Evolutionary conservation across 1,140 invertebrate species (phyloP).

Genomic region (Camponotus floridanus): DNA sequence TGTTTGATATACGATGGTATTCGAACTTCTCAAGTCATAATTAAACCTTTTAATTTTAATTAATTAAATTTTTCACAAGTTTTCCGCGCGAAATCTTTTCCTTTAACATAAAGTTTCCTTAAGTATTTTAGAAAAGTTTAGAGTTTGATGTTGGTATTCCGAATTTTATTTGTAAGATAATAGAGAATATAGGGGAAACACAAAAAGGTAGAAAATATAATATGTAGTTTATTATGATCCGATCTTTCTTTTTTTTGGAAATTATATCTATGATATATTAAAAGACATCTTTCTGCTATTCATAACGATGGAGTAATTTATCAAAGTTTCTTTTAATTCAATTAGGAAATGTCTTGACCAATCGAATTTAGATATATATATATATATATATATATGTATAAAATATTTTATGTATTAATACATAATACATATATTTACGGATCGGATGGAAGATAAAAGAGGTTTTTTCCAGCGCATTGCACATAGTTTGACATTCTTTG

Average conservation of each 20-base stretch:
- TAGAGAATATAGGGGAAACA: slow-evolving; percentile 10
- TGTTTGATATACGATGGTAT: background rate
- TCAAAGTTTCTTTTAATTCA: slow-evolving; percentile 32
- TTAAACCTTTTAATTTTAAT: slow-evolving; percentile 47
- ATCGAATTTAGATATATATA: slow-evolving; percentile 14
- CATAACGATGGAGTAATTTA: background rate
- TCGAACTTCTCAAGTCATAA: slow-evolving; percentile 17
- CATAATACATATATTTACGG: slow-evolving; percentile 2
- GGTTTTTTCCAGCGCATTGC: slow-evolving; percentile 17
- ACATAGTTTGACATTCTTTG: slow-evolving; percentile 26
- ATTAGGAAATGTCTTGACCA: slow-evolving; percentile 40
- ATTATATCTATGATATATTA: slow-evolving; percentile 27
- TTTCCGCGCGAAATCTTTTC: slow-evolving; percentile 14
- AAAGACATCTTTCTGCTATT: background rate
- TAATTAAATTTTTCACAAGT: background rate
- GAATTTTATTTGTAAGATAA: slow-evolving; percentile 48
- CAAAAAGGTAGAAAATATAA: background rate
- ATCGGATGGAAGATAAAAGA: background rate
- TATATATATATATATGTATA: background rate
- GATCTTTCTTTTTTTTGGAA: slow-evolving; percentile 46
- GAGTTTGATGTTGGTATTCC: slow-evolving; percentile 6
- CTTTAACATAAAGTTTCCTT: slow-evolving; percentile 23
- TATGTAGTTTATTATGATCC: slow-evolving; percentile 20
- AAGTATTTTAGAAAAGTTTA: slow-evolving; percentile 16
- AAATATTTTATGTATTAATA: slow-evolving; percentile 29